Evolutionary conservation across 2,113 vertebrate species (phyloP).

Genomic region (Paradisaea rubra): DNA sequence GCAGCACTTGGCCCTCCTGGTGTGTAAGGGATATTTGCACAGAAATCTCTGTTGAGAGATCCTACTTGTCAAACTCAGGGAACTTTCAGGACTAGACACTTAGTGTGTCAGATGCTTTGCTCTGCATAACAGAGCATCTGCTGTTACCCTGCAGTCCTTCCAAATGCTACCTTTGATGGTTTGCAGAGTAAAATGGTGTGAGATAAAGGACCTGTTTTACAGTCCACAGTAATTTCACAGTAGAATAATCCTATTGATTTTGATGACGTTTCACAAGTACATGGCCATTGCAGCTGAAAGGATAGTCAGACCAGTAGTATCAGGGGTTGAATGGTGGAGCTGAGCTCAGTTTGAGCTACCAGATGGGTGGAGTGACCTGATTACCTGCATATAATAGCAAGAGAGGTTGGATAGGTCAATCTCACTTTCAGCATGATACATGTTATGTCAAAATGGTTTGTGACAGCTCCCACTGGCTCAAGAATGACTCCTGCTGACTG

Average conservation of each 20-base stretch:
- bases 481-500: conserved; percentile 51
- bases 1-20: neutral
- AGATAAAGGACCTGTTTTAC: neutral
- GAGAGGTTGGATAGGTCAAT: conserved; percentile 27
- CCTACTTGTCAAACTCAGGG: neutral
- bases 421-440: conserved; percentile 20
- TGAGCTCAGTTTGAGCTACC: neutral
- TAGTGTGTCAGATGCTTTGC: neutral
- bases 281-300: neutral
- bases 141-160: neutral
- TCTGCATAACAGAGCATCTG: neutral
- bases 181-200: neutral
- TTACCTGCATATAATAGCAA: neutral
- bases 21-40: neutral
- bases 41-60: neutral
- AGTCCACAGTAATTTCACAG: neutral
- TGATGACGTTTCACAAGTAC: neutral
- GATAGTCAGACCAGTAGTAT: neutral
- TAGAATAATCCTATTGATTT: neutral
- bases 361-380: conserved; percentile 3
- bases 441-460: conserved; percentile 42
- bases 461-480: conserved; percentile 55
- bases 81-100: neutral
- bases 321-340: neutral
- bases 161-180: neutral